These are phyloP conservation scores for Enteromius anoplus DNA, from an alignment of 2,797 vertebrate genomes.

Conservation along the genomic window DNA sequence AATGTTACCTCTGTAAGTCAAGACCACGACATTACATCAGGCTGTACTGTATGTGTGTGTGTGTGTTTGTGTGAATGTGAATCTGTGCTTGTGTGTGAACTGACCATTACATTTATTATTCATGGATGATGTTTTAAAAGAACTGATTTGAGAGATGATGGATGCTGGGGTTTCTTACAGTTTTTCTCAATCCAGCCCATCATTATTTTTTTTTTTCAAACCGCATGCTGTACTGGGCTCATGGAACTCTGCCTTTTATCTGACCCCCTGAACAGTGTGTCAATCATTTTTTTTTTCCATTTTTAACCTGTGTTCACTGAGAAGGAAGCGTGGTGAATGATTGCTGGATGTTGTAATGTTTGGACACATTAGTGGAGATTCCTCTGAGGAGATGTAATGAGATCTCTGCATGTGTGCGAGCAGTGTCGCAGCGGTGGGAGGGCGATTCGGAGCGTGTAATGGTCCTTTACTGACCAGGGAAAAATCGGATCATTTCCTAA, in stretches of 20 bases:
- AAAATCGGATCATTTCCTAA: constrained; percentile 36
- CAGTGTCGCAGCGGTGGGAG: constrained; percentile 20
- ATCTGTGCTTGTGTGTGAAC: constrained; percentile 25
- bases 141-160: constrained; percentile 59
- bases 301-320: constrained; percentile 67
- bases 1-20: constrained; percentile 43
- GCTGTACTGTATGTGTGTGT: background rate
- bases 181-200: constrained; percentile 10
- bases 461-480: constrained; percentile 64
- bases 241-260: constrained; percentile 63
- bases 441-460: constrained; percentile 42
- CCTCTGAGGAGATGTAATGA: constrained; percentile 48
- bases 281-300: constrained; percentile 55
- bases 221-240: constrained; percentile 23
- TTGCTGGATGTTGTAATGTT: constrained; percentile 56
- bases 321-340: constrained; percentile 55
- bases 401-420: constrained; percentile 43
- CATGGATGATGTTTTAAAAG: constrained; percentile 65
- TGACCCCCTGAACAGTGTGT: constrained; percentile 67
- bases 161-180: constrained; percentile 59
- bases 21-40: constrained; percentile 10
- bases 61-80: constrained; percentile 3
- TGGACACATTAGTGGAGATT: constrained; percentile 51
- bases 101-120: constrained; percentile 72
- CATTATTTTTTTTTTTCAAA: constrained; percentile 13